Evolutionary conservation across 2,888 invertebrate species (phyloP), one percentile per base, ranked within the genome.

Genomic region (Corbicula japonica): DNA sequence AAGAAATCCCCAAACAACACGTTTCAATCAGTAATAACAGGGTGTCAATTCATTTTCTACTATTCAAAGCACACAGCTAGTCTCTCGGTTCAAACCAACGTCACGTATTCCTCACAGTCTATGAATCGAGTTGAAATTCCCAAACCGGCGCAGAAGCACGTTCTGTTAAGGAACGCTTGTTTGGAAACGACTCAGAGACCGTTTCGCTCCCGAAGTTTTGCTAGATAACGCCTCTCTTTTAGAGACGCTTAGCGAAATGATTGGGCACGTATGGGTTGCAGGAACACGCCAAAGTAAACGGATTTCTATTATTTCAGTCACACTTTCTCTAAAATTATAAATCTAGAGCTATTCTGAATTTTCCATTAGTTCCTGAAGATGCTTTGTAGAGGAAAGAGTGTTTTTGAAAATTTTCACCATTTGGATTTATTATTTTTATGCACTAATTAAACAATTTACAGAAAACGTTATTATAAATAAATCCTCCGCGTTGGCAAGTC

Each of bases 241-340:
- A 34, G 58, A 60, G 60, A 30, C 38, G 58, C 56, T 23, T 65
- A 66, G 28, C 52, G 12, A 26, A n/a, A n/a, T 72, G 83, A 83
- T 83, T 83, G 70, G 80, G 76, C 83, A 83, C 83, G 83, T 76
- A 48, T 35, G 21, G 18, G 23, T 66, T 75, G 75, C 76, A 56
- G 60, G 35, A 46, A 54, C 80, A 80, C 80, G 80, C 62, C 72
- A 68, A 56, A 50, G 54, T 60, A 74, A 72, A 75, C 48, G 30
- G 52, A 34, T 61, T 71, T 65, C 68, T 68, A 60, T 80, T 80
- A 76, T 80, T 61, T 60, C 46, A 68, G 80, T 80, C 80, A 80
- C 80, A 80, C 80, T 48, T 56, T 54, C 62, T 8, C 65, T 50
- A n/a, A n/a, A n/a, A n/a, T 21, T 54, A 54, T 66, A 66, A 66